Conservation (phyloP, 2,888 invertebrate genomes). For the Alviniconcha strummeri region DNA sequence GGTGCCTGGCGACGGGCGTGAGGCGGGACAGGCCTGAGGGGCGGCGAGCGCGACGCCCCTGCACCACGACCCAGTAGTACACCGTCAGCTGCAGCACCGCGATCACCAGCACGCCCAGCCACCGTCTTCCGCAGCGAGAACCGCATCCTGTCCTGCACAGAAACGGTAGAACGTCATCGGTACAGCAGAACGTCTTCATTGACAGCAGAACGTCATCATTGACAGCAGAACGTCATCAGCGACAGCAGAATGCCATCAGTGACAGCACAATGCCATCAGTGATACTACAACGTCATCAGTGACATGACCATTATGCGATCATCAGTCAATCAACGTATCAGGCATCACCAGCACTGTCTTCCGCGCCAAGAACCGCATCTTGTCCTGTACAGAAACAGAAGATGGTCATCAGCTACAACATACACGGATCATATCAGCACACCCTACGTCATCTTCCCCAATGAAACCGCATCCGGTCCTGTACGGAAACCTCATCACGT, state of each 20-base stretch:
- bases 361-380: too few relatives aligned
- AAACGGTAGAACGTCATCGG: not conserved
- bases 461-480: too few relatives aligned
- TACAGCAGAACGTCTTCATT: not conserved
- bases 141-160: not conserved
- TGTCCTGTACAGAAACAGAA: too few relatives aligned
- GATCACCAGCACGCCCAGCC: not conserved
- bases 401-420: too few relatives aligned
- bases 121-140: constrained; percentile 18
- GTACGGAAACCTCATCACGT: not conserved
- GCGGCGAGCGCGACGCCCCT: not conserved
- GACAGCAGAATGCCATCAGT: too few relatives aligned
- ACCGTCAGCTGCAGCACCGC: constrained; percentile 16
- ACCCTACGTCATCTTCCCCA: too few relatives aligned
- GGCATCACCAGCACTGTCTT: too few relatives aligned
- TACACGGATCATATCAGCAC: too few relatives aligned
- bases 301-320: too few relatives aligned
- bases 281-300: too few relatives aligned
- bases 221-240: not conserved
- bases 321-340: too few relatives aligned
- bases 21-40: constrained; percentile 1
- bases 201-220: not conserved
- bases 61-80: constrained; percentile 22
- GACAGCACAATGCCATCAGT: too few relatives aligned
- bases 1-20: not conserved